A percentile compares a stretch with the other conserved stretches of the same genome.
Evolutionary conservation across 1,140 invertebrate genomes (phyloP).

Genomic region (Macrobrachium nipponense): DNA sequence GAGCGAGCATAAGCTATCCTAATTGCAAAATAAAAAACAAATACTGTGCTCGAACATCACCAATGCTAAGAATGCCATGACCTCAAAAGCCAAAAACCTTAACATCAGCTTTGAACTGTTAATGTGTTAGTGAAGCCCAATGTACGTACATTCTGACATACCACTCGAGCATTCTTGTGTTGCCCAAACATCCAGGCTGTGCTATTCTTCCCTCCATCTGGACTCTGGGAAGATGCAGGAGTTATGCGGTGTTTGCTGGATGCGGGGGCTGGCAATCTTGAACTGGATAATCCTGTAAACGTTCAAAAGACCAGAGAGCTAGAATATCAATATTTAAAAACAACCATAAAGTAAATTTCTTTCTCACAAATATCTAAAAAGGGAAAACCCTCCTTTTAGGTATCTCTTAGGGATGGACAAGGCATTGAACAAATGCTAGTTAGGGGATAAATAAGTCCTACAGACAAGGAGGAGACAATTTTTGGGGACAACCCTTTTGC

Average conservation of each 20-base stretch:
- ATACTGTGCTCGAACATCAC: not conserved
- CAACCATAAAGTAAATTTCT: too few relatives aligned
- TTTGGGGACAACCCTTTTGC: too few relatives aligned
- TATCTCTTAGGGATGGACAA: too few relatives aligned
- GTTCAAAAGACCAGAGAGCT: not conserved
- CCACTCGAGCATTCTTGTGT: conserved; percentile 75
- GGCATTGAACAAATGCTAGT: too few relatives aligned
- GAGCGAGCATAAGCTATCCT: not conserved
- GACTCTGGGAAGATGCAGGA: not conserved
- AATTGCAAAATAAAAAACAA: not conserved
- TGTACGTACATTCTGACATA: conserved; percentile 65
- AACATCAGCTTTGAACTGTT: conserved; percentile 11
- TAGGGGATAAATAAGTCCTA: too few relatives aligned
- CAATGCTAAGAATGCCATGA: not conserved
- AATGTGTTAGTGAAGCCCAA: conserved; percentile 50
- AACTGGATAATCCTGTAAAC: not conserved
- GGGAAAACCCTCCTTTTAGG: too few relatives aligned
- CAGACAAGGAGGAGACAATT: too few relatives aligned
- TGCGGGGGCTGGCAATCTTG: conserved; percentile 39
- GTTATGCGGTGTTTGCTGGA: not conserved
- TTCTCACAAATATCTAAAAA: too few relatives aligned
- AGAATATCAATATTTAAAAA: not conserved
- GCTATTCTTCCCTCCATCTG: conserved; percentile 2
- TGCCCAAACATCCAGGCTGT: conserved; percentile 74
- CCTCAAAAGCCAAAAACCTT: not conserved